Conservation (phyloP, 2,888 invertebrate species). For the Mystacides longicornis region DNA sequence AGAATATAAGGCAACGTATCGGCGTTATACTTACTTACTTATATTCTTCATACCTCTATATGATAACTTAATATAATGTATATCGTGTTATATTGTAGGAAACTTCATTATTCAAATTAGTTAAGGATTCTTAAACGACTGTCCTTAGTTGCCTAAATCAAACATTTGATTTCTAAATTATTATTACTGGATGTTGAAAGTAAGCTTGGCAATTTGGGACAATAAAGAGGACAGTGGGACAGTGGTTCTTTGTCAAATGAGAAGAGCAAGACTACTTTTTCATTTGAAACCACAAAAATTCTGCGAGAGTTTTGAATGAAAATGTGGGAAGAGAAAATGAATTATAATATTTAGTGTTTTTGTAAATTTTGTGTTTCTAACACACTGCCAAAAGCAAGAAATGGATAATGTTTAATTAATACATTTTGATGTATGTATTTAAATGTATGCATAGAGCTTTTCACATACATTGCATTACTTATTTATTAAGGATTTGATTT, state of each 20-base stretch:
- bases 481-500: not conserved
- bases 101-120: not conserved
- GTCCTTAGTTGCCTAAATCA: constrained; percentile 2
- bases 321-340: too few relatives aligned
- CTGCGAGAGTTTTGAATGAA: too few relatives aligned
- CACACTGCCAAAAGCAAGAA: not conserved
- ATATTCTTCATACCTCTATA: not conserved
- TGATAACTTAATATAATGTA: constrained; percentile 12
- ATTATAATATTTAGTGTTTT: too few relatives aligned
- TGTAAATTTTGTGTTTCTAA: too few relatives aligned
- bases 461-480: too few relatives aligned
- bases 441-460: not conserved
- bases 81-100: not conserved
- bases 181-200: not conserved
- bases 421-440: not conserved
- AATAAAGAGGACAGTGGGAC: too few relatives aligned
- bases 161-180: not conserved
- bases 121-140: constrained; percentile 1
- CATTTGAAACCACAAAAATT: too few relatives aligned
- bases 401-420: not conserved
- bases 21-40: not conserved
- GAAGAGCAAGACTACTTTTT: too few relatives aligned
- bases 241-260: too few relatives aligned
- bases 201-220: not conserved
- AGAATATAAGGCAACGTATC: constrained; percentile 5